phyloP scores from a whole-genome alignment of 2,888 invertebrate species.

The Drosophila barbarae region DNA sequence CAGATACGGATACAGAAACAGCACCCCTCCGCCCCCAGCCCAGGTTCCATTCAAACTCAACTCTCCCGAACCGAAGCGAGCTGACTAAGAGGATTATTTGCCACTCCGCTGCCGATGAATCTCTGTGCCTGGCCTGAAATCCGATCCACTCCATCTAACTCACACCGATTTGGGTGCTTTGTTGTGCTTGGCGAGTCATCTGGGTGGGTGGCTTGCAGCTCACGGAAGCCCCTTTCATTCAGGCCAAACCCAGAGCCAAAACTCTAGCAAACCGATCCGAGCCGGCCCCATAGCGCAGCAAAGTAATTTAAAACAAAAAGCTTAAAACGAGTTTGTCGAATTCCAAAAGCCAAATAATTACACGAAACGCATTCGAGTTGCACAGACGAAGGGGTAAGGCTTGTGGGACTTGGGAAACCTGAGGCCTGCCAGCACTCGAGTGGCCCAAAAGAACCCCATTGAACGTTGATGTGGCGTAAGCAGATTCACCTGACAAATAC shows the following conservation, averaged over 20 bases:
- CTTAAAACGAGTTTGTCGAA: constrained; percentile 54
- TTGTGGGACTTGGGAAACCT: constrained; percentile 22
- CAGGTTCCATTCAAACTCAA: constrained; percentile 22
- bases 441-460: constrained; percentile 30
- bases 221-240: constrained; percentile 61
- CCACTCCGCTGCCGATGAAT: constrained; percentile 36
- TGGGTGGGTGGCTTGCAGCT: constrained; percentile 57
- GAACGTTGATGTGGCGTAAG: constrained; percentile 8
- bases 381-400: constrained; percentile 23
- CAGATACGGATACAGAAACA: constrained; percentile 9
- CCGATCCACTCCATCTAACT: constrained; percentile 70
- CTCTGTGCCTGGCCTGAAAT: constrained; percentile 46
- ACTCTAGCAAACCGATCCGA: constrained; percentile 15
- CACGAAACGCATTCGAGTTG: constrained; percentile 51
- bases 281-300: constrained; percentile 2
- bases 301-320: constrained; percentile 52
- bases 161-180: constrained; percentile 37
- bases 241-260: constrained; percentile 25
- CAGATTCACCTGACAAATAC: constrained; percentile 6
- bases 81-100: constrained; percentile 45
- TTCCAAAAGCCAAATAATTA: constrained; percentile 59
- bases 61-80: constrained; percentile 12
- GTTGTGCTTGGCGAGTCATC: constrained; percentile 60
- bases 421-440: constrained; percentile 24
- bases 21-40: too few relatives aligned